These are phyloP conservation scores for Salvator merianae DNA, from an alignment of 2,113 vertebrate genomes.

Conservation along the genomic window DNA sequence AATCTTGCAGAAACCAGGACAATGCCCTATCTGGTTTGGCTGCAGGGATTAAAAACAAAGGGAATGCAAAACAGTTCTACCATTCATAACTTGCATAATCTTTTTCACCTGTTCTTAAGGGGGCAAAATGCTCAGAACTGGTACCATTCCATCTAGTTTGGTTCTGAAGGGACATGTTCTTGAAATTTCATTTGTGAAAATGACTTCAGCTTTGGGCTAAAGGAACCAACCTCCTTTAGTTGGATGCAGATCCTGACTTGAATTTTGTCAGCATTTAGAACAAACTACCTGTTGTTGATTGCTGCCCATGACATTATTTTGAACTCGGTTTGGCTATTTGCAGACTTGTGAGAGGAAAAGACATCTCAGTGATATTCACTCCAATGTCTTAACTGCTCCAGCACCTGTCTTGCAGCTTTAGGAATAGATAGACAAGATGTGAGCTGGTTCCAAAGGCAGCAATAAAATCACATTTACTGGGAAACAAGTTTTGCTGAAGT, in stretches of 20 bases:
- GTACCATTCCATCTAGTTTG: not conserved
- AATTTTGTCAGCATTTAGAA: constrained; percentile 1
- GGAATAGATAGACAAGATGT: not conserved
- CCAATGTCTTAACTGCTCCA: not conserved
- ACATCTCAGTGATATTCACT: not conserved
- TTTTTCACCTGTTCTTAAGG: too few relatives aligned
- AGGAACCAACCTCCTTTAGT: not conserved
- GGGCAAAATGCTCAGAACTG: not conserved
- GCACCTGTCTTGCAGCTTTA: not conserved
- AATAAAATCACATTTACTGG: not conserved
- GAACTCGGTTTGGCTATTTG: not conserved
- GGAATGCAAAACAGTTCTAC: too few relatives aligned
- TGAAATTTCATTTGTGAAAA: not conserved
- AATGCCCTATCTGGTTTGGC: too few relatives aligned
- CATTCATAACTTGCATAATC: too few relatives aligned
- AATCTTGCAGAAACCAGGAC: too few relatives aligned
- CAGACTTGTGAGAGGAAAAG: not conserved
- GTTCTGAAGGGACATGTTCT: not conserved
- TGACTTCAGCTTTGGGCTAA: not conserved
- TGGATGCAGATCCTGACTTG: not conserved
- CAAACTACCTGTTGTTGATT: not conserved
- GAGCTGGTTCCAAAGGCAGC: not conserved
- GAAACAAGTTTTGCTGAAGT: not conserved
- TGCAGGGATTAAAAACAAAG: too few relatives aligned
- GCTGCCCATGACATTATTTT: rapidly evolving